Percentiles rank a stretch among this genome's conserved stretches.
phyloP scores from a whole-genome alignment of 2,797 vertebrate genomes.

The Pseudochirops corinnae region DNA sequence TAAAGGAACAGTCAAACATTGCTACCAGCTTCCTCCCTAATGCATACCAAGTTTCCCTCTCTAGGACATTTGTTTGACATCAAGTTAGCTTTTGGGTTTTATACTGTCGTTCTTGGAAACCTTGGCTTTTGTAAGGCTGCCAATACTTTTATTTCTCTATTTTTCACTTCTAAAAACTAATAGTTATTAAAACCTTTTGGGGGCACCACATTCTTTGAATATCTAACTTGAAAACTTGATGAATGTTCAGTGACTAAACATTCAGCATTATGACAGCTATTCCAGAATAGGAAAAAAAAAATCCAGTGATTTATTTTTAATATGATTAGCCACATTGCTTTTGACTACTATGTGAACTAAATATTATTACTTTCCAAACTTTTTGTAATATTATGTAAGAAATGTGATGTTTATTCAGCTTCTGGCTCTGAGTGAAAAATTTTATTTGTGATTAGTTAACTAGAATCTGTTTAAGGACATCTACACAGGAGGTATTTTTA shows the following conservation, averaged over 20 bases:
- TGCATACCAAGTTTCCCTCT: not conserved
- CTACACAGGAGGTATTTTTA: slow-evolving; percentile 66
- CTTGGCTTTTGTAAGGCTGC: not conserved
- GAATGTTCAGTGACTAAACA: not conserved
- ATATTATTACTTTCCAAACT: slow-evolving; percentile 52
- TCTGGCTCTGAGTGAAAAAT: slow-evolving; percentile 53
- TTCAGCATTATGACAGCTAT: not conserved
- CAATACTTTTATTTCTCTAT: not conserved
- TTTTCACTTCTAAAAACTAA: not conserved
- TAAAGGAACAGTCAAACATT: not conserved
- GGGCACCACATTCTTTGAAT: not conserved
- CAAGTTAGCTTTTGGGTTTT: not conserved
- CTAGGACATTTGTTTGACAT: not conserved
- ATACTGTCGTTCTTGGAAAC: not conserved
- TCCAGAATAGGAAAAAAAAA: not conserved
- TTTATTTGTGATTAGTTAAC: slow-evolving; percentile 70
- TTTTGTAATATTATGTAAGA: slow-evolving; percentile 30
- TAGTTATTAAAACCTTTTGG: not conserved
- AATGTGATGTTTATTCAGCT: slow-evolving; percentile 54
- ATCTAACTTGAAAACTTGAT: not conserved
- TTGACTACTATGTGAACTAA: slow-evolving; percentile 51
- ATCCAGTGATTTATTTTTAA: not conserved
- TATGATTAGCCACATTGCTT: slow-evolving; percentile 28
- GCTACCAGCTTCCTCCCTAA: not conserved
- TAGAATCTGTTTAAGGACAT: slow-evolving; percentile 63